Evolutionary conservation across 2,888 invertebrate genomes (phyloP).

Genomic region (Nephrotoma guestfalica): DNA sequence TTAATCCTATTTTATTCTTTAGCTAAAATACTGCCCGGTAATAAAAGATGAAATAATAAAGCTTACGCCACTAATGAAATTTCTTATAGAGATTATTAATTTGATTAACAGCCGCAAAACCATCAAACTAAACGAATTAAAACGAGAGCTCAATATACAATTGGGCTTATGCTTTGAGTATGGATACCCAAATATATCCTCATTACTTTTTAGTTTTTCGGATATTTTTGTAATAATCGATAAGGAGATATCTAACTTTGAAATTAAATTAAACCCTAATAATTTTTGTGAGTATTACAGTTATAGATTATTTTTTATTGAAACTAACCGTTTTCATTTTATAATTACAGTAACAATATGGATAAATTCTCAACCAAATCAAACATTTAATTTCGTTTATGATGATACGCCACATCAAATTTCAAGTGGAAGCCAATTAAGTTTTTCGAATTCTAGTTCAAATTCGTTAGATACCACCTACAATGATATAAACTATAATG

Average conservation of each 20-base stretch:
- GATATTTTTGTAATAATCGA: slow-evolving; percentile 25
- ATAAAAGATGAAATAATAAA: slow-evolving; percentile 19
- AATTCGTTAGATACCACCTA: not conserved
- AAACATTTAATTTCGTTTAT: not conserved
- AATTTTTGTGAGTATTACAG: slow-evolving; percentile 22
- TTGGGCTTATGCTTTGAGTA: slow-evolving; percentile 24
- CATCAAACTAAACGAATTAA: slow-evolving; percentile 26
- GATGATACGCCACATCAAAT: not conserved
- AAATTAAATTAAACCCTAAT: slow-evolving; percentile 21
- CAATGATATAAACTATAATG: not conserved
- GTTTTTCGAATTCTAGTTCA: not conserved
- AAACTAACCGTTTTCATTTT: not conserved
- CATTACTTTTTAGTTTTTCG: slow-evolving; percentile 24
- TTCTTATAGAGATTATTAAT: slow-evolving; percentile 23
- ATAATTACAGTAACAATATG: not conserved
- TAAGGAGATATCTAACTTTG: slow-evolving; percentile 23
- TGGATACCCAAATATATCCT: slow-evolving; percentile 28
- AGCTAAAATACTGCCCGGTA: not conserved
- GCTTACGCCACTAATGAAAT: slow-evolving; percentile 23
- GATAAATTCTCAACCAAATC: not conserved
- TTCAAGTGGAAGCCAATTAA: not conserved
- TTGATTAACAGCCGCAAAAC: slow-evolving; percentile 19
- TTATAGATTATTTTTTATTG: not conserved
- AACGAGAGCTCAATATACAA: slow-evolving; percentile 21
- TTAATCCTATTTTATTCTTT: not conserved